phyloP scores from a whole-genome alignment of 2,797 vertebrate species.

The Rhinoraja longicauda region DNA sequence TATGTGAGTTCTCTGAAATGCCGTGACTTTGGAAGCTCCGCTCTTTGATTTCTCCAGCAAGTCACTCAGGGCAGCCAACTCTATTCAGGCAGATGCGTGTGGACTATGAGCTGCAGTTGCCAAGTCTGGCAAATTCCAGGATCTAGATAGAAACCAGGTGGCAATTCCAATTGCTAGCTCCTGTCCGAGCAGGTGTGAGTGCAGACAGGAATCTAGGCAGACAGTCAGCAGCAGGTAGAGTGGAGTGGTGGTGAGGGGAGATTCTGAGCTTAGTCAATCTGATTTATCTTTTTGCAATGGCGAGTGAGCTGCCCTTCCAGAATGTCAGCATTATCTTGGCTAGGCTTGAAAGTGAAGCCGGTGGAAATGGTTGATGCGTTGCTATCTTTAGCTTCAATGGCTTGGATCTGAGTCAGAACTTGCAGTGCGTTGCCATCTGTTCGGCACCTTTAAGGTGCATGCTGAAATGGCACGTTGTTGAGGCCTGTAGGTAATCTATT shows the following conservation, averaged over 20 bases:
- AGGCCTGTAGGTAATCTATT: background rate
- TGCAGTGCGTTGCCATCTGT: background rate
- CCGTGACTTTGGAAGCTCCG: background rate
- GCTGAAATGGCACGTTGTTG: background rate
- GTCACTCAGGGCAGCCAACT: background rate
- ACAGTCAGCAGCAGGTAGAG: background rate
- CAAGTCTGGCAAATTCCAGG: background rate
- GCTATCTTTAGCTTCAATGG: constrained; percentile 19
- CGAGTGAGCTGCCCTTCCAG: background rate
- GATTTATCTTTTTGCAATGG: constrained; percentile 30
- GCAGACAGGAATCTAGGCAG: constrained; percentile 38
- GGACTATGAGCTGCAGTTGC: background rate
- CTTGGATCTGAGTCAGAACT: background rate
- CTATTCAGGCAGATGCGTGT: background rate
- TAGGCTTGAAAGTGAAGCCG: constrained; percentile 37
- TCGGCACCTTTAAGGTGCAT: constrained; percentile 28
- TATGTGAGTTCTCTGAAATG: background rate
- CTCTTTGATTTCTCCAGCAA: constrained; percentile 1
- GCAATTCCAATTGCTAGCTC: background rate
- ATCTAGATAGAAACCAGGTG: constrained; percentile 28
- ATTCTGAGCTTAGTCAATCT: background rate
- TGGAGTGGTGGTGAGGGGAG: background rate
- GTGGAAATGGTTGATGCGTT: background rate
- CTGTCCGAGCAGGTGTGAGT: constrained; percentile 17
- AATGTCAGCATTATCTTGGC: constrained; percentile 37